Conservation (phyloP, 2,888 invertebrate species). For the Patella caerulea region DNA sequence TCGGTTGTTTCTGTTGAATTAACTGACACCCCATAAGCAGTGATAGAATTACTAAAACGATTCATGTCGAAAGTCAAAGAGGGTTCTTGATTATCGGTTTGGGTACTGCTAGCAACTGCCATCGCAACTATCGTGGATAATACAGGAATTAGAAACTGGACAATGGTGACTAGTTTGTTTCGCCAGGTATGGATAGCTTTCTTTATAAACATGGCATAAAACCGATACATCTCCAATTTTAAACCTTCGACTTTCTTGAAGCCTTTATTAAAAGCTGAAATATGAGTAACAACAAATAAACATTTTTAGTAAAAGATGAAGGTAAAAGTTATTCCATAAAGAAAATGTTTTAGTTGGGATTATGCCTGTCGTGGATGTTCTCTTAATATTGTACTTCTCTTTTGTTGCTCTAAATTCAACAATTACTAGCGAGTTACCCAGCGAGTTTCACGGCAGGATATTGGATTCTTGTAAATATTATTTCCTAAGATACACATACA, state of each 20-base stretch:
- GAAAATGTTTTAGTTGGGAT: too few relatives aligned
- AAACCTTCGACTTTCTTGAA: conserved; percentile 60
- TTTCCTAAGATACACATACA: too few relatives aligned
- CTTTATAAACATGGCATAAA: conserved; percentile 79
- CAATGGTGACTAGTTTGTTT: conserved; percentile 76
- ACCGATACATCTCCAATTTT: conserved; percentile 75
- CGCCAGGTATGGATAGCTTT: conserved; percentile 78
- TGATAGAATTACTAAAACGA: conserved; percentile 37
- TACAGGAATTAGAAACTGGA: conserved; percentile 78
- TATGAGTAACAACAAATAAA: background rate
- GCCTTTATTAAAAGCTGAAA: conserved; percentile 51
- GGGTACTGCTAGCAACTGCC: conserved; percentile 74
- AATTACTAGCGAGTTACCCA: too few relatives aligned
- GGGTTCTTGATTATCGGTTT: conserved; percentile 73
- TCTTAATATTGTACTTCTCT: too few relatives aligned
- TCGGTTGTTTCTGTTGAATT: background rate
- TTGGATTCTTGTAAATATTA: too few relatives aligned
- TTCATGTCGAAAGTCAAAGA: conserved; percentile 76
- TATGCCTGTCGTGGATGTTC: too few relatives aligned
- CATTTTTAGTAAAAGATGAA: too few relatives aligned
- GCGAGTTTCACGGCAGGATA: too few relatives aligned
- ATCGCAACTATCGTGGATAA: conserved; percentile 78
- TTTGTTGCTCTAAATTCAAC: too few relatives aligned
- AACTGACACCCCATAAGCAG: background rate
- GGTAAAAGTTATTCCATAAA: too few relatives aligned